Base-by-base conservation (phyloP, 53 echinoderm and acorn worm species). In the Glandiceps talaboti region DNA sequence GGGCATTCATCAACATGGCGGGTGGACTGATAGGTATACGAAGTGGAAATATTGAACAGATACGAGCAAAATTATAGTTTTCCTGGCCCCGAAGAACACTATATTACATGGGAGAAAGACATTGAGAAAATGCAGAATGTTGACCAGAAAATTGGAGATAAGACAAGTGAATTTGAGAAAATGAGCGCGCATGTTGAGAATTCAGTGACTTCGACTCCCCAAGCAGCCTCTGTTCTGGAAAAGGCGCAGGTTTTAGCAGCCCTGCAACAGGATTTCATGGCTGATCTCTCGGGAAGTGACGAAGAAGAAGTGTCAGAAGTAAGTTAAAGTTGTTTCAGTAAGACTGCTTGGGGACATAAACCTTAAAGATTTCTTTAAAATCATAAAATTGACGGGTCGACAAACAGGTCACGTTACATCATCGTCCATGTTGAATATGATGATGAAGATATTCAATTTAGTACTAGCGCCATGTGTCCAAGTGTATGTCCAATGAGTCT, bases 61-160 rank as follows among this genome's bases (percentile, higher is more conserved):
- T 20, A 45, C 64, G 64, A 45, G 64, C 64, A 20, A 45, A 45
- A 45, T 45, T 12, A 12, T 45, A 45, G 6, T 45, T 12, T 45
- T 20, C 64, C 64, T 45, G 6, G 64, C 20, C 6, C 20, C 20
- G 6, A 45, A 45, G 64, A 45, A 12, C 20, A 20, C 64, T 45
- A 45, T 20, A 45, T 45, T 45, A 12, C 64, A 45, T 20, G 64
- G 64, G 64, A 45, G 6, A 45, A 12, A 45, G 64, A 78, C 27
- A 32, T 14, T 88, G 85, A 80, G 90, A 93, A 93, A 90, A 93
- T 93, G 94, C 94, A 91, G 94, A 91, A 93, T 93, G 90, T 90
- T 93, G 94, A 88, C 78, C 88, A 90, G 80, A 90, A 88, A 77
- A 90, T 45, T 45, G 64, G 64, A 6, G 64, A 45, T 45, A 20